Evolutionary conservation across 2,888 invertebrate species (phyloP).

Genomic region (Timema podura): DNA sequence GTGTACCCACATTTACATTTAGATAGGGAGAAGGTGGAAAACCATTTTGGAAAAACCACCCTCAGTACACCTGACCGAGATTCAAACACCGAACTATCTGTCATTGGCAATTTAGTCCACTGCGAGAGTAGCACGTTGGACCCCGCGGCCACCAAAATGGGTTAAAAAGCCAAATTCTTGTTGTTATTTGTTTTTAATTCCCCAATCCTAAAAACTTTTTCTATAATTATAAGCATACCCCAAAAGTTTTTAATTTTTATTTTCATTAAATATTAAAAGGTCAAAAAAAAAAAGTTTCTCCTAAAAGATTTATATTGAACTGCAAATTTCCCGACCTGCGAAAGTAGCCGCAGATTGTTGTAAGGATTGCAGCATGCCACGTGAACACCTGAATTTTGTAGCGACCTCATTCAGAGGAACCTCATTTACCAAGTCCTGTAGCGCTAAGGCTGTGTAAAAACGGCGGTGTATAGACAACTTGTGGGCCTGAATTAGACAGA

Average conservation of each 20-base stretch:
- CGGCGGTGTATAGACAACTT: conserved; percentile 45
- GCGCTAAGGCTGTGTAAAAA: conserved; percentile 85
- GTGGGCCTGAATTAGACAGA: conserved; percentile 3
- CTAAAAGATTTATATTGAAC: too few species aligned
- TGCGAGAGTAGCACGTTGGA: too few species aligned
- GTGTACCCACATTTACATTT: too few species aligned
- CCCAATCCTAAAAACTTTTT: background rate
- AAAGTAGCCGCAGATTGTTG: conserved; percentile 95
- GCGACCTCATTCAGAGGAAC: conserved; percentile 74
- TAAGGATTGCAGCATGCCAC: conserved; percentile 88
- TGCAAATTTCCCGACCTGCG: conserved; percentile 61
- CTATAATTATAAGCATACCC: background rate
- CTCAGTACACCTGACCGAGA: too few species aligned
- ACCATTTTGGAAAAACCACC: too few species aligned
- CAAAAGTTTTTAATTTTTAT: too few species aligned
- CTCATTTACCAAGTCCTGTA: conserved; percentile 92
- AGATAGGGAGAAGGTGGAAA: too few species aligned
- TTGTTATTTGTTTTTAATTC: background rate
- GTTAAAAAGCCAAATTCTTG: too few species aligned
- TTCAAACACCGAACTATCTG: too few species aligned
- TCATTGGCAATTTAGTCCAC: too few species aligned
- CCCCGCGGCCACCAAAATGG: too few species aligned
- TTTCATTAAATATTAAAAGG: background rate
- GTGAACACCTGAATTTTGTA: conserved; percentile 76
- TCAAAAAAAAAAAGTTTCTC: conserved; percentile 1